phyloP scores from a whole-genome alignment of 2,113 vertebrate species.

The Macquaria australasica region DNA sequence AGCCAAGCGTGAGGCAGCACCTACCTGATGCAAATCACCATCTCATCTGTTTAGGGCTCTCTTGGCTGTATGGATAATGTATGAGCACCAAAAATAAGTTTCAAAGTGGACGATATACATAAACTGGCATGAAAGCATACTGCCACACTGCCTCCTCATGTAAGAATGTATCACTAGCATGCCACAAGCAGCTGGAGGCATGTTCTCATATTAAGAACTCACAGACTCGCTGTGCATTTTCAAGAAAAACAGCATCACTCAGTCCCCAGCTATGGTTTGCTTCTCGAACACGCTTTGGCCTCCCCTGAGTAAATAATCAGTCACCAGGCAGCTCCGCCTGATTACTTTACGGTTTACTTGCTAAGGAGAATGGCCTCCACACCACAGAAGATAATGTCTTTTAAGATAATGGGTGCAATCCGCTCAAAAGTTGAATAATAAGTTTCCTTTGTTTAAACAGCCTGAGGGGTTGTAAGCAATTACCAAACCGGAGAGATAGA shows the following conservation, averaged over 20 bases:
- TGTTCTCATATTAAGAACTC: slow-evolving; percentile 25
- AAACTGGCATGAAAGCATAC: not conserved
- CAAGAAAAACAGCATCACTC: not conserved
- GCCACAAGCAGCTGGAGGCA: not conserved
- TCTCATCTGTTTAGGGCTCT: not conserved
- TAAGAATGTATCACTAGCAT: not conserved
- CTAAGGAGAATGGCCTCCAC: slow-evolving; percentile 57
- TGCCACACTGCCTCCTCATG: not conserved
- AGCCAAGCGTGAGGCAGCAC: slow-evolving; percentile 6
- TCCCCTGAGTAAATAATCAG: slow-evolving; percentile 58
- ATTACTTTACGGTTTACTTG: slow-evolving; percentile 63
- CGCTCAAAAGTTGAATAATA: slow-evolving; percentile 75
- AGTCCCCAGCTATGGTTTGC: not conserved
- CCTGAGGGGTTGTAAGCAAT: slow-evolving; percentile 78
- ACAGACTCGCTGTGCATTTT: slow-evolving; percentile 13
- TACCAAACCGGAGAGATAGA: slow-evolving; percentile 76
- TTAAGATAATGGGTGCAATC: slow-evolving; percentile 59
- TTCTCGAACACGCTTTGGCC: slow-evolving; percentile 10
- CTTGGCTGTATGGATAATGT: not conserved
- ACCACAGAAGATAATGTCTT: slow-evolving; percentile 59
- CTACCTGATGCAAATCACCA: slow-evolving; percentile 16
- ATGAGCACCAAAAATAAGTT: not conserved
- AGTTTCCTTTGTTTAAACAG: slow-evolving; percentile 75
- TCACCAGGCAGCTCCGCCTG: slow-evolving; percentile 33
- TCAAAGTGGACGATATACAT: not conserved